Conservation (phyloP, 1,140 invertebrate species). For the Melitaea cinxia region DNA sequence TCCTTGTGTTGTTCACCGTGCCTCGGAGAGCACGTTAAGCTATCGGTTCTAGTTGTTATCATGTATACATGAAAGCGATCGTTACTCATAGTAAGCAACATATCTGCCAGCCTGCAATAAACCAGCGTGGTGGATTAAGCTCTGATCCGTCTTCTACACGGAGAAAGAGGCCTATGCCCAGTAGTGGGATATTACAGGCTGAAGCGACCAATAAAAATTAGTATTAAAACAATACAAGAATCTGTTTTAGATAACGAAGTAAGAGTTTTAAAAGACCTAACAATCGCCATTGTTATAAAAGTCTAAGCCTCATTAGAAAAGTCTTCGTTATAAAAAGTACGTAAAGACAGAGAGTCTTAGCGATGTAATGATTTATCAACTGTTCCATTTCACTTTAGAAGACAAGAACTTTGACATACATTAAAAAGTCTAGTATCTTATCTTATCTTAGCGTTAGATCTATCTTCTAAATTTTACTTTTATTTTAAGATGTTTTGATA, state of each 20-base stretch:
- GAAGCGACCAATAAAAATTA: not conserved
- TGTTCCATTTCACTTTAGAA: slow-evolving; percentile 30
- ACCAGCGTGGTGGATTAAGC: too few relatives aligned
- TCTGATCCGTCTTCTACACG: too few relatives aligned
- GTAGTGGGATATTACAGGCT: too few relatives aligned
- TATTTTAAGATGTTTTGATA: too few relatives aligned
- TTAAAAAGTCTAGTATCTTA: not conserved
- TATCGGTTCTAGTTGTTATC: too few relatives aligned
- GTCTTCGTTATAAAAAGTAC: slow-evolving; percentile 11
- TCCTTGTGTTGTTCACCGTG: too few relatives aligned
- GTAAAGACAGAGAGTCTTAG: not conserved
- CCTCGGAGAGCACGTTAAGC: too few relatives aligned
- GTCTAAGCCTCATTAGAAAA: slow-evolving; percentile 19
- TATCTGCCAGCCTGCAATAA: too few relatives aligned
- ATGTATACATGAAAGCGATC: too few relatives aligned
- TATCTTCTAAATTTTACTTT: too few relatives aligned
- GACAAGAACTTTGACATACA: not conserved
- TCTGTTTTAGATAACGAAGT: not conserved
- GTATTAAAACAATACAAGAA: not conserved
- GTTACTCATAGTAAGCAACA: too few relatives aligned
- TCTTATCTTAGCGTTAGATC: not conserved
- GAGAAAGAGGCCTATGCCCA: too few relatives aligned
- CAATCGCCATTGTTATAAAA: slow-evolving; percentile 14
- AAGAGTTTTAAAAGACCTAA: slow-evolving; percentile 10
- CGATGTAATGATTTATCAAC: slow-evolving; percentile 13